phyloP scores from a whole-genome alignment of 2,888 invertebrate genomes.

The Nomada lathburiana region DNA sequence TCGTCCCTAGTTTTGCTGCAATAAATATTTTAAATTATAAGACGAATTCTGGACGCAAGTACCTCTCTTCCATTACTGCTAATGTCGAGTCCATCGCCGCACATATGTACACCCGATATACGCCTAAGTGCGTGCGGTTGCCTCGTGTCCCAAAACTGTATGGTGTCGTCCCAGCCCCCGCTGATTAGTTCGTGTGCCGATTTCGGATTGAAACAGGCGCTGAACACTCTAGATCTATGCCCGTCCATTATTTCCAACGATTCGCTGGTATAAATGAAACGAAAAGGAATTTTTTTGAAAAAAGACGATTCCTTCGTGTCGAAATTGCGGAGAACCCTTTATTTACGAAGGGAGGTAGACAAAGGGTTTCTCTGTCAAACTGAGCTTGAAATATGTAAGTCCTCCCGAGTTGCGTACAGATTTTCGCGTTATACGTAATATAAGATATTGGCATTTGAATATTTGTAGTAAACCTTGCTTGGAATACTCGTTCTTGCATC shows the following conservation, averaged over 20 bases:
- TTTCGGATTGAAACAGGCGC: conserved; percentile 88
- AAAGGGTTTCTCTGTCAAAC: too few relatives aligned
- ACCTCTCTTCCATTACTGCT: conserved; percentile 88
- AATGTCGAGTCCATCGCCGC: conserved; percentile 89
- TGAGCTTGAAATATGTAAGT: not conserved
- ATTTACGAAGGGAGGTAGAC: too few relatives aligned
- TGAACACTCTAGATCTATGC: conserved; percentile 88
- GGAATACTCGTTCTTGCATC: conserved; percentile 87
- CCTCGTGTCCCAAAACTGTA: conserved; percentile 89
- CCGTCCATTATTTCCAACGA: conserved; percentile 86
- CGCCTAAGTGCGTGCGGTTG: conserved; percentile 87
- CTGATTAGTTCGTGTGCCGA: conserved; percentile 88
- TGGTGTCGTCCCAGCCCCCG: conserved; percentile 89
- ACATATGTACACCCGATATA: conserved; percentile 87
- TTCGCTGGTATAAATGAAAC: conserved; percentile 80
- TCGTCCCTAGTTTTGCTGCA: too few relatives aligned
- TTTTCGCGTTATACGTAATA: too few relatives aligned
- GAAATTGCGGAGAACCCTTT: not conserved
- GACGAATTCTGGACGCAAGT: conserved; percentile 28
- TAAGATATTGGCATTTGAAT: not conserved
- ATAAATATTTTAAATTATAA: too few relatives aligned
- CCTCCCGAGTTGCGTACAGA: too few relatives aligned
- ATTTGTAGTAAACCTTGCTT: conserved; percentile 85
- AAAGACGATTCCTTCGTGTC: not conserved
- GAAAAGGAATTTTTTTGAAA: not conserved